phyloP scores from a whole-genome alignment of 1,140 invertebrate genomes.

The Brachionus calyciflorus region DNA sequence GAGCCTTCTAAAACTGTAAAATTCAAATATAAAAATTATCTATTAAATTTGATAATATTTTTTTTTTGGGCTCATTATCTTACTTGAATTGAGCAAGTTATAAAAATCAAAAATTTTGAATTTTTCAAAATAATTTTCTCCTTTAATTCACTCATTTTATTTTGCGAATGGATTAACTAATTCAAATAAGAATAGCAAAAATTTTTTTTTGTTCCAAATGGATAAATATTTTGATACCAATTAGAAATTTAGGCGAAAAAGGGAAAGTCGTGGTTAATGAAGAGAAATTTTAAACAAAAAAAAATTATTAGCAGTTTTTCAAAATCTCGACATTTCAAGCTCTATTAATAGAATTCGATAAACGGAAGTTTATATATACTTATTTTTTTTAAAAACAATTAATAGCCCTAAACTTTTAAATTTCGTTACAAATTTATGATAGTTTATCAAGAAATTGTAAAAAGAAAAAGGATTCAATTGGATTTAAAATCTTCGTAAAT shows the following conservation, averaged over 20 bases:
- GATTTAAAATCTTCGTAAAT: slow-evolving; percentile 34
- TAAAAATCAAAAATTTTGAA: background rate
- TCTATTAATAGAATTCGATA: no score
- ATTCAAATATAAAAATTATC: no score
- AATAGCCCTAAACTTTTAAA: slow-evolving; percentile 17
- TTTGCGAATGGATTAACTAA: slow-evolving; percentile 9
- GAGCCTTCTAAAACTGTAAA: no score
- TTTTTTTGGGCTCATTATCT: no score
- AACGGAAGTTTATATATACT: no score
- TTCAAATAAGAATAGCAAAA: slow-evolving; percentile 25
- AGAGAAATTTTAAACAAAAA: no score
- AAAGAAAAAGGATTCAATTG: background rate
- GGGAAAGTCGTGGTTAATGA: no score
- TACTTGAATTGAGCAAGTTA: background rate
- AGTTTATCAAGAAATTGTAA: slow-evolving; percentile 25
- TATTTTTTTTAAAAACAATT: slow-evolving; percentile 22
- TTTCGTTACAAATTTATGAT: no score
- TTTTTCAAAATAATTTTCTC: background rate
- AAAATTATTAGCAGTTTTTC: no score
- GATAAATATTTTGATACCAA: background rate
- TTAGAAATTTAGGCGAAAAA: no score
- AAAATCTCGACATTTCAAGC: no score
- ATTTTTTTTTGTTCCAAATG: background rate
- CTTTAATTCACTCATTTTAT: background rate
- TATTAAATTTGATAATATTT: no score